Evolutionary conservation across 2,113 vertebrate species (phyloP).

Genomic region (Sula dactylatra): DNA sequence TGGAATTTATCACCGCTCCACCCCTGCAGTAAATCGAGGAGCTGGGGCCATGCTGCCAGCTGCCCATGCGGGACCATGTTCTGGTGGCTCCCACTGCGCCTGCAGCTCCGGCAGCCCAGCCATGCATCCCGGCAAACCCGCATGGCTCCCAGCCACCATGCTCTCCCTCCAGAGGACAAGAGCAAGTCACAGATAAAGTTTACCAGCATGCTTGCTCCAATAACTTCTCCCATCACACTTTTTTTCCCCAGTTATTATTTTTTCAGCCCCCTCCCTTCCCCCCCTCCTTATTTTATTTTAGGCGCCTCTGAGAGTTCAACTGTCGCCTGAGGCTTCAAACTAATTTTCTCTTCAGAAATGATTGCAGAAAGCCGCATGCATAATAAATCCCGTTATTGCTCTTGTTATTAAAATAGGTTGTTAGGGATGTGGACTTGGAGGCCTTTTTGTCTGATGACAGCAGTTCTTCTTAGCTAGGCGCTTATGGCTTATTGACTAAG

Average conservation of each 20-base stretch:
- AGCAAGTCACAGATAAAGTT: conserved; percentile 33
- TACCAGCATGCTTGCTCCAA: background rate
- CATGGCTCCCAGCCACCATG: accelerated
- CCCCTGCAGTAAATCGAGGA: background rate
- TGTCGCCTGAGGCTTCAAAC: conserved; percentile 80
- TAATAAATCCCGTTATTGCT: conserved; percentile 83
- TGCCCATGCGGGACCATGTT: background rate
- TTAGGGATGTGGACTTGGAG: conserved; percentile 68
- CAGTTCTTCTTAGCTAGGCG: conserved; percentile 64
- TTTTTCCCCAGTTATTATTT: conserved; percentile 52
- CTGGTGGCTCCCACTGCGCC: background rate
- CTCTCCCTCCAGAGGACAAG: background rate
- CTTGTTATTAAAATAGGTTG: conserved; percentile 80
- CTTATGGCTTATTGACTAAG: conserved; percentile 65
- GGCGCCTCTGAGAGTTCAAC: conserved; percentile 78
- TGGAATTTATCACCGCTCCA: background rate
- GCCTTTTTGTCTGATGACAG: conserved; percentile 69
- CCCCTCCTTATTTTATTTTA: conserved; percentile 73
- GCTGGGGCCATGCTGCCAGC: background rate
- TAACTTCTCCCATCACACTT: conserved; percentile 60
- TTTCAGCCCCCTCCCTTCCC: conserved; percentile 3
- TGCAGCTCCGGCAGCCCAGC: background rate
- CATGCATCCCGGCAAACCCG: background rate
- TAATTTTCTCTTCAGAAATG: conserved; percentile 81
- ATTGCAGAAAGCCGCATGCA: conserved; percentile 77